Evolutionary conservation across 2,113 vertebrate species (phyloP), one percentile per base, ranked within the genome.

Genomic region (Seriola rivoliana): DNA sequence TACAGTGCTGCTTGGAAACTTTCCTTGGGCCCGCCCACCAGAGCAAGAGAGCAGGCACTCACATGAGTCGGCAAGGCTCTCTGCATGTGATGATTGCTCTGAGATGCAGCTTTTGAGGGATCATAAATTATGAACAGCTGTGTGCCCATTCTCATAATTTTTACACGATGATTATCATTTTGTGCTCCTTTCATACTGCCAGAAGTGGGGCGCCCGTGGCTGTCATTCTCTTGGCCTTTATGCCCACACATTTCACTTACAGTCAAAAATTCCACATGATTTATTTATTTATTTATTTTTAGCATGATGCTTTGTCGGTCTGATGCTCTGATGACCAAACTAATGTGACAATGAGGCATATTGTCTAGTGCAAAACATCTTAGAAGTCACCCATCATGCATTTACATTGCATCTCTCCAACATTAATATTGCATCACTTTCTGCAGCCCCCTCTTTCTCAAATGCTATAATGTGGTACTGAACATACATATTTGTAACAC

Each of bases 141-240:
- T 86, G 81, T 81, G 85, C 90, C 78, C 82, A 86, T 91, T 91
- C 84, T 91, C 88, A 86, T 90, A 52, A 91, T 86, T 90, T 90
- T 88, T 87, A 89, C 84, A 90, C 79, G 63, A 85, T 71, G 54
- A 84, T 88, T 68, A 88, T 88, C 77, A 78, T 88, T 91, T 87
- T 85, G 50, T 74, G 40, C 74, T 75, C 36, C 63, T 71, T 80
- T 82, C 76, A 78, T 74, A 44, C 72, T 81, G 57, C 58, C 60
- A 89, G 58, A 83, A 88, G 69, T 85, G 80, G 83, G 74, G 63
- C 74, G 38, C 44, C 32, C 21, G 25, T 75, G 21, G 59, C 75
- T 84, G 38, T 58, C 60, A 16, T 69, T 74, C 60, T 60, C 46
- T 55, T 62, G 58, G 63, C 38, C 65, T 75, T 55, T 34, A 48